Conservation (phyloP, 2,113 vertebrate genomes). For the Hoplias malabaricus region DNA sequence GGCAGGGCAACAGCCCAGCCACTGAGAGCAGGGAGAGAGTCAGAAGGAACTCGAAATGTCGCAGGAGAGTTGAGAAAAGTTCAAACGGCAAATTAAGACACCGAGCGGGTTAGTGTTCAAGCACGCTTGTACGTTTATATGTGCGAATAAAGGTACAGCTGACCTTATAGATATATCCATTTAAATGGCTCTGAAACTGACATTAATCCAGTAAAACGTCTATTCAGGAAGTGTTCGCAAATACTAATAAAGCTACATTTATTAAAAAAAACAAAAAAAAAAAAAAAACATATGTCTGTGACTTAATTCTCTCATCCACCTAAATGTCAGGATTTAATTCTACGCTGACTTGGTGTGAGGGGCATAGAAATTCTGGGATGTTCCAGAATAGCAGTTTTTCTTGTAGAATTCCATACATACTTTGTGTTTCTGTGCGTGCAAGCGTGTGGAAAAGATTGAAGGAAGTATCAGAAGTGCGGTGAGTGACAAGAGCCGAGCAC, state of each 20-base stretch:
- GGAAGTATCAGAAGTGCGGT: slow-evolving; percentile 32
- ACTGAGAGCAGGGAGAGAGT: slow-evolving; percentile 29
- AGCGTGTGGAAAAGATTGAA: slow-evolving; percentile 45
- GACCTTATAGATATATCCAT: background rate
- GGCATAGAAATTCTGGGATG: background rate
- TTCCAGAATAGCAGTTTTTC: no score
- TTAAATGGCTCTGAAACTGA: background rate
- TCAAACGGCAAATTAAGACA: slow-evolving; percentile 27
- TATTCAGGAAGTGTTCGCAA: no score
- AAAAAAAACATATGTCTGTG: no score
- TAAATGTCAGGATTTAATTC: no score
- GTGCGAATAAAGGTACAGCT: background rate
- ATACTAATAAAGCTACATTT: no score
- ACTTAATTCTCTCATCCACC: no score
- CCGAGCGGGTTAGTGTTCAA: slow-evolving; percentile 38
- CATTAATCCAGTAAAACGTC: no score
- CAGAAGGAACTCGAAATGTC: slow-evolving; percentile 31
- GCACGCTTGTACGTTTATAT: background rate
- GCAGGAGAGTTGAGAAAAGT: slow-evolving; percentile 40
- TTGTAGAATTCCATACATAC: no score
- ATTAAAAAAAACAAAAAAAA: no score
- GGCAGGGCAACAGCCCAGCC: slow-evolving; percentile 35
- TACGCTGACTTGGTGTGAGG: no score
- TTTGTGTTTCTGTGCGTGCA: slow-evolving; percentile 28
- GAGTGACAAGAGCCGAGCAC: slow-evolving; percentile 45